Conservation (phyloP, 1,140 invertebrate genomes). For the Agrilus planipennis region DNA sequence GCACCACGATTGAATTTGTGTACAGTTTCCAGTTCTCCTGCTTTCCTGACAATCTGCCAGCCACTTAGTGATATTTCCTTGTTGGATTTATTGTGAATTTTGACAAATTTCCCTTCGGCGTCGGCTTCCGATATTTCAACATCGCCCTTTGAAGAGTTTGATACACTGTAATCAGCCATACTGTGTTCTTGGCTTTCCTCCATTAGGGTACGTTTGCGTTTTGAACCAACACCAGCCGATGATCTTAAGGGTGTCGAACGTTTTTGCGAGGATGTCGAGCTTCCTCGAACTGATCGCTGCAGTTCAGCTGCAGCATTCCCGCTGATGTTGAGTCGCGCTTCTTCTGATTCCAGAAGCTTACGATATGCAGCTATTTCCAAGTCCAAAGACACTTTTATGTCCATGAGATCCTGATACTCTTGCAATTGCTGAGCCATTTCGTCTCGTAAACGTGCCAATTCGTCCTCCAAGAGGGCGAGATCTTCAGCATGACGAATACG, state of each 20-base stretch:
- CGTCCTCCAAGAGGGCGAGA: slow-evolving; percentile 61
- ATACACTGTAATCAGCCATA: slow-evolving; percentile 58
- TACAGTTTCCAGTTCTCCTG: slow-evolving; percentile 59
- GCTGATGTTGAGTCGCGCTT: slow-evolving; percentile 55
- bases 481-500: slow-evolving; percentile 60
- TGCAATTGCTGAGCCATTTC: slow-evolving; percentile 78
- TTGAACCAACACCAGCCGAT: slow-evolving; percentile 47
- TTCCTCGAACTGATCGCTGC: neutral
- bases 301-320: slow-evolving; percentile 28
- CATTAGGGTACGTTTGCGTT: slow-evolving; percentile 66
- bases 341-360: slow-evolving; percentile 63
- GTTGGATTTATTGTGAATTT: slow-evolving; percentile 76
- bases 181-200: slow-evolving; percentile 65
- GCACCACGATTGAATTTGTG: slow-evolving; percentile 85
- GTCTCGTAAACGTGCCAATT: slow-evolving; percentile 65
- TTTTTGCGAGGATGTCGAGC: slow-evolving; percentile 19
- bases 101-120: slow-evolving; percentile 79
- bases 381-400: slow-evolving; percentile 92
- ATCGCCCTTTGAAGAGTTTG: slow-evolving; percentile 63
- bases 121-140: slow-evolving; percentile 79
- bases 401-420: slow-evolving; percentile 95
- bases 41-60: slow-evolving; percentile 69
- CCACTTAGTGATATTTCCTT: slow-evolving; percentile 77
- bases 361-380: slow-evolving; percentile 94
- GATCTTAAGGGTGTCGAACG: slow-evolving; percentile 18